Conservation (phyloP, 2,113 vertebrate species). For the Gobio gobio region DNA sequence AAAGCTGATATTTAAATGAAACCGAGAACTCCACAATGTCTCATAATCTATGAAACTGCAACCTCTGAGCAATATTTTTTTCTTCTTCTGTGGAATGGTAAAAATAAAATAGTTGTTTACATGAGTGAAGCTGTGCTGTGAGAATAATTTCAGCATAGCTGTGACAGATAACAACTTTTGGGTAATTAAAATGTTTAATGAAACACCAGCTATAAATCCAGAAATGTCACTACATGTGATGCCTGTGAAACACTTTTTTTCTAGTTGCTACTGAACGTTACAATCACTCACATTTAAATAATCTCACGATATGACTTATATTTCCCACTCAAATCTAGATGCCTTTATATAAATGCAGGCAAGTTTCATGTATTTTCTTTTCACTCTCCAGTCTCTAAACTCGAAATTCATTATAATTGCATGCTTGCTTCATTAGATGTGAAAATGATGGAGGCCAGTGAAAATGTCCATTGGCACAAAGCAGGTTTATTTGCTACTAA, state of each 20-base stretch:
- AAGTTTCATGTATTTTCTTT: not conserved
- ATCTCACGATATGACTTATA: slow-evolving; percentile 37
- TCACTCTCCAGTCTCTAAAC: not conserved
- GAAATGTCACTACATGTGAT: not conserved
- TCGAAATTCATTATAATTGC: not conserved
- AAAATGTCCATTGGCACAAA: not conserved
- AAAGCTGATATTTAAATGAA: not conserved
- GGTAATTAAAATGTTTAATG: slow-evolving; percentile 17
- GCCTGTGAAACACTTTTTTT: not conserved
- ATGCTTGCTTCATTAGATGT: not conserved
- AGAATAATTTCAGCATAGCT: slow-evolving; percentile 6
- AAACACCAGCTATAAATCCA: slow-evolving; percentile 35
- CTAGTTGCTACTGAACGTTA: not conserved
- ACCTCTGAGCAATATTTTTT: not conserved
- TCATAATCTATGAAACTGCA: not conserved
- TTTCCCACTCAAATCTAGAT: no score
- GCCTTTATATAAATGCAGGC: no score
- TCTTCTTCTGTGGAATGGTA: not conserved
- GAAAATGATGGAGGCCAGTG: not conserved
- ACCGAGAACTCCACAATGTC: not conserved
- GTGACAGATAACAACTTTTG: slow-evolving; percentile 17
- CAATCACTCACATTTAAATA: slow-evolving; percentile 42
- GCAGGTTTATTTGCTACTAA: not conserved
- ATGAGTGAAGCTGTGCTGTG: slow-evolving; percentile 25
- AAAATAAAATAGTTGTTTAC: slow-evolving; percentile 38